Evolutionary conservation across 2,888 invertebrate species (phyloP).

Genomic region (Eurytoma adleriae): DNA sequence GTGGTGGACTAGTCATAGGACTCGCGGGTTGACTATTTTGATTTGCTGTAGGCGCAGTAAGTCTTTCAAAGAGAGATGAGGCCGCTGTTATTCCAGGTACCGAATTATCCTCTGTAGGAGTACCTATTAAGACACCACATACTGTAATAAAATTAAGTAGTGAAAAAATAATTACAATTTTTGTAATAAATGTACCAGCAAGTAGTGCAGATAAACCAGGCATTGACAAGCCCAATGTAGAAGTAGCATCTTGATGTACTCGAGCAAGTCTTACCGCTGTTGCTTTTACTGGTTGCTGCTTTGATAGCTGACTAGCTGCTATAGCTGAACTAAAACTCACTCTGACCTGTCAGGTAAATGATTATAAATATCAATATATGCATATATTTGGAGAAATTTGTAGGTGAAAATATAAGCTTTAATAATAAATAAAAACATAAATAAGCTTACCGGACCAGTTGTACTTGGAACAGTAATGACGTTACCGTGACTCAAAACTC

Average conservation of each 20-base stretch:
- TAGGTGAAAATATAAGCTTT: no score
- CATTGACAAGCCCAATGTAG: constrained; percentile 78
- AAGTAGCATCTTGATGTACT: constrained; percentile 72
- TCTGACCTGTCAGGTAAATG: constrained; percentile 65
- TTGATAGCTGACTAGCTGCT: constrained; percentile 70
- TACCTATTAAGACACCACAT: constrained; percentile 69
- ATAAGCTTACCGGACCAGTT: constrained; percentile 68
- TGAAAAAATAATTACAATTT: no score
- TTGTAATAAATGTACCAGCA: constrained; percentile 72
- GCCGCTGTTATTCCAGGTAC: constrained; percentile 78
- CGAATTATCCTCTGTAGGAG: constrained; percentile 80
- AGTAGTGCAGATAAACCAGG: constrained; percentile 80
- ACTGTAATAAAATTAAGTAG: no score
- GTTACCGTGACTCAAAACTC: constrained; percentile 73
- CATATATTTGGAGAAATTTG: no score
- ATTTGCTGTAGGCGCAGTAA: constrained; percentile 75
- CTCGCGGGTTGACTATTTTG: constrained; percentile 79
- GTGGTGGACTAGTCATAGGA: constrained; percentile 75
- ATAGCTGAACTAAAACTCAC: constrained; percentile 73
- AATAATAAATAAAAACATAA: no score
- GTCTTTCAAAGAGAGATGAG: constrained; percentile 78
- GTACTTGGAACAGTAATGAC: constrained; percentile 74
- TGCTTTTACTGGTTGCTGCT: constrained; percentile 76
- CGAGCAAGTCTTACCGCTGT: constrained; percentile 76
- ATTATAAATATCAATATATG: no score